Conservation (phyloP, 2,888 invertebrate genomes). For the Caenorhabditis uteleia region DNA sequence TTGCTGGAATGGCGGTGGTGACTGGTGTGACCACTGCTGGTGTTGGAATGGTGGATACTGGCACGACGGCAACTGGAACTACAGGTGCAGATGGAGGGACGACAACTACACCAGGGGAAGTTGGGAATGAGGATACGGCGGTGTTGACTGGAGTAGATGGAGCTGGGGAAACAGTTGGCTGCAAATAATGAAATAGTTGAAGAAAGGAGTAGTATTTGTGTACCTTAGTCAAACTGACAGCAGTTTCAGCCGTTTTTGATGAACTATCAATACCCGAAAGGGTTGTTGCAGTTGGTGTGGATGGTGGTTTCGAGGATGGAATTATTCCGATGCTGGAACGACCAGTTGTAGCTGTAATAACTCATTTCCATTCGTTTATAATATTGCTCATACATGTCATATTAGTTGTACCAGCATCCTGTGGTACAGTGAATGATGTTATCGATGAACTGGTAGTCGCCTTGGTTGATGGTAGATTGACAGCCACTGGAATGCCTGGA, state of each 20-base stretch:
- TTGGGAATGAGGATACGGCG: no score
- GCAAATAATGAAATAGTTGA: no score
- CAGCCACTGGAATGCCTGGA: not conserved
- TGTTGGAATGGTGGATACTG: not conserved
- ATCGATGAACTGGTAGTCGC: constrained; percentile 5
- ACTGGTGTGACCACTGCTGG: not conserved
- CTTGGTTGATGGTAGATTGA: not conserved
- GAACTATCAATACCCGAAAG: not conserved
- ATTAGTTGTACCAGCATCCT: not conserved
- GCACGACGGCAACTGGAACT: no score
- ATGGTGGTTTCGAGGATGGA: not conserved
- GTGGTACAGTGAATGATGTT: constrained; percentile 8
- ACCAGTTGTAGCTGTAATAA: not conserved
- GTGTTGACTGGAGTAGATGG: not conserved
- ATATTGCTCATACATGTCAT: not conserved
- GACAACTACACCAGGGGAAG: no score
- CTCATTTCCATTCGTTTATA: not conserved
- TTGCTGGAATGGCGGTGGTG: not conserved
- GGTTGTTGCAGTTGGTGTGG: constrained; percentile 2
- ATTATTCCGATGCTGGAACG: not conserved
- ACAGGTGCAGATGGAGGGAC: no score
- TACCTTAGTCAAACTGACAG: not conserved
- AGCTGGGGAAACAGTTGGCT: no score
- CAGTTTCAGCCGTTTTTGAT: not conserved
- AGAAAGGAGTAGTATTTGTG: no score